Percentiles rank a stretch among this genome's conserved stretches.
Evolutionary conservation across 2,888 invertebrate genomes (phyloP).

Genomic region (Acleris sparsana): DNA sequence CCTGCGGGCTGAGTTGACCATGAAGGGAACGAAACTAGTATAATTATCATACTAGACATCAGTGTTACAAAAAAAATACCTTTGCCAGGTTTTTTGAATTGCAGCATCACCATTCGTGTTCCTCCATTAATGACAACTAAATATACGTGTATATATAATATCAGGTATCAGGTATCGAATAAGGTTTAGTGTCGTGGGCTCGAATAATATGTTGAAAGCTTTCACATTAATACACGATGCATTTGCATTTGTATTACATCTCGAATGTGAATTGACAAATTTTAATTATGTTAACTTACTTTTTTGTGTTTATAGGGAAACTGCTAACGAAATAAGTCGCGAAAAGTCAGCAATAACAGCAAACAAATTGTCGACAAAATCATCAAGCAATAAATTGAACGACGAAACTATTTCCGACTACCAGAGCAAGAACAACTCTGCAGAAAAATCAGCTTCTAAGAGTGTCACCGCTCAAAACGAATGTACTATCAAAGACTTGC

Average conservation of each 20-base stretch:
- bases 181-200: too few species aligned
- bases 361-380: conserved; percentile 52
- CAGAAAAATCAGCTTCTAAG: conserved; percentile 41
- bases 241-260: background rate
- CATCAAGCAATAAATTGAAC: conserved; percentile 7
- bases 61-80: too few species aligned
- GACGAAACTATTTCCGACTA: conserved; percentile 18
- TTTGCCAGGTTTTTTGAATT: too few species aligned
- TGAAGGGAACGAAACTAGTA: too few species aligned
- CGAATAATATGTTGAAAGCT: too few species aligned
- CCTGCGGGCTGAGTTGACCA: too few species aligned
- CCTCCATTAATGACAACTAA: too few species aligned
- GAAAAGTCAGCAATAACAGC: conserved; percentile 60
- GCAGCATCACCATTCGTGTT: too few species aligned
- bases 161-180: too few species aligned
- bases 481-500: conserved; percentile 39
- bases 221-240: too few species aligned
- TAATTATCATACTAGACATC: too few species aligned
- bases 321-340: conserved; percentile 72
- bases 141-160: too few species aligned
- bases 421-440: conserved; percentile 26
- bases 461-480: conserved; percentile 36
- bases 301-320: conserved; percentile 56
- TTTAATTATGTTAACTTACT: background rate
- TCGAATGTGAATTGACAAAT: background rate